A percentile compares a stretch with the other conserved stretches of the same genome.
Evolutionary conservation across 2,113 vertebrate genomes (phyloP).

Genomic region (Henicopernis longicauda): DNA sequence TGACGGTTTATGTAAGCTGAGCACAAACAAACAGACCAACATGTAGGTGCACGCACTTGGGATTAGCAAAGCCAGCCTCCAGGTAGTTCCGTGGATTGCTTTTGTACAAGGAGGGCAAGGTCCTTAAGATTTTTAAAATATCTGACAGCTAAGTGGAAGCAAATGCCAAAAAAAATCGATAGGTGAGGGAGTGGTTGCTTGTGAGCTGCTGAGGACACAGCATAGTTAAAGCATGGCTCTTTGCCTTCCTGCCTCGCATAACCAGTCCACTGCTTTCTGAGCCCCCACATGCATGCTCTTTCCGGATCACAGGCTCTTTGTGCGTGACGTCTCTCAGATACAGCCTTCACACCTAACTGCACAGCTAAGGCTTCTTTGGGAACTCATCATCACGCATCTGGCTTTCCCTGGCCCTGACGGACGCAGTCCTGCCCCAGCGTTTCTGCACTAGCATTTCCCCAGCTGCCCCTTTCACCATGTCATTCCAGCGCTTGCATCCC

Average conservation of each 20-base stretch:
- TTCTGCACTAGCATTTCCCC: not conserved
- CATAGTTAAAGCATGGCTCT: not conserved
- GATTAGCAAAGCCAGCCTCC: not conserved
- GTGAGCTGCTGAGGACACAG: not conserved
- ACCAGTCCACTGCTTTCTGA: not conserved
- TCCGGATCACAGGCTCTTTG: not conserved
- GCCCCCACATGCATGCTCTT: not conserved
- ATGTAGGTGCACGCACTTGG: not conserved
- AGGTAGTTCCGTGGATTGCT: not conserved
- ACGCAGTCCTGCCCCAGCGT: not conserved
- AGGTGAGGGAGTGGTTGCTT: not conserved
- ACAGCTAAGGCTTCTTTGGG: not conserved
- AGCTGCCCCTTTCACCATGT: not conserved
- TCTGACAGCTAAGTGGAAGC: constrained; percentile 3
- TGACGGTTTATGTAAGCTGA: not conserved
- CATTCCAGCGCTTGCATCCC: not conserved
- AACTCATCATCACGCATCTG: not conserved
- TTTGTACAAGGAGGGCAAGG: not conserved
- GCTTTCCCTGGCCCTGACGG: not conserved
- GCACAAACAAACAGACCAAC: not conserved
- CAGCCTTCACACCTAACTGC: not conserved
- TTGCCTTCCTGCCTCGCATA: not conserved
- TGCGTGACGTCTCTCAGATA: not conserved
- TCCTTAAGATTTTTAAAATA: not conserved
- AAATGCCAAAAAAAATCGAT: not conserved